Percentiles rank a stretch among this genome's conserved stretches.
These are phyloP conservation scores for Acanthochromis polyacanthus DNA, from an alignment of 2,113 vertebrate species.

Conservation along the genomic window DNA sequence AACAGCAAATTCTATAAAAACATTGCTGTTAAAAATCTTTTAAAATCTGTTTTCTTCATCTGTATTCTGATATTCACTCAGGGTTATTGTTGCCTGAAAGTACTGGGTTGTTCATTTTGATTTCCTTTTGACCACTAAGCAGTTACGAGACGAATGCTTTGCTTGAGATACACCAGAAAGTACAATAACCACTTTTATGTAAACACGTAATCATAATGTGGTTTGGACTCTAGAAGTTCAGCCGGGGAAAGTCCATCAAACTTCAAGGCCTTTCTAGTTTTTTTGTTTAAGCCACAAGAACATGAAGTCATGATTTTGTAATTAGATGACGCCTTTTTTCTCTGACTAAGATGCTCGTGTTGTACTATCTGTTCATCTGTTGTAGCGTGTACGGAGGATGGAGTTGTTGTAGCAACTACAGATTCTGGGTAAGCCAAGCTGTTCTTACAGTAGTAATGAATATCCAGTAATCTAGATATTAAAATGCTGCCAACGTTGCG, in stretches of 20 bases:
- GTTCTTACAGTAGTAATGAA: neutral
- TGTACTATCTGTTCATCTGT: neutral
- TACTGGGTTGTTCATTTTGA: neutral
- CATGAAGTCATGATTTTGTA: slow-evolving; percentile 21
- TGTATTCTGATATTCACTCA: neutral
- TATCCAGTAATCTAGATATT: neutral
- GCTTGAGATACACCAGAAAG: slow-evolving; percentile 24
- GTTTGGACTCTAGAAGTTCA: neutral
- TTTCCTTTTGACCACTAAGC: neutral
- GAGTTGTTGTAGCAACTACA: neutral
- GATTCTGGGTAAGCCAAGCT: neutral
- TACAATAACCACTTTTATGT: slow-evolving; percentile 17
- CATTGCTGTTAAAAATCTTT: neutral
- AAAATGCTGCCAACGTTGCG: neutral
- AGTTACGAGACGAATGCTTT: neutral
- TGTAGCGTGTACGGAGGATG: neutral
- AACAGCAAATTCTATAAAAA: neutral
- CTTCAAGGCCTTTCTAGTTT: neutral
- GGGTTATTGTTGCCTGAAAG: neutral
- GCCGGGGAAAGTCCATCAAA: slow-evolving; percentile 3
- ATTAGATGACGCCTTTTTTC: neutral
- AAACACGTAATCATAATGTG: slow-evolving; percentile 21
- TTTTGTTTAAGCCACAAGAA: slow-evolving; percentile 5
- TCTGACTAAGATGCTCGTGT: neutral
- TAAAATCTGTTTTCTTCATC: neutral